Percentiles rank a stretch among this genome's conserved stretches.
phyloP scores from a whole-genome alignment of 2,113 vertebrate genomes.

The Xyliphius kryptos region DNA sequence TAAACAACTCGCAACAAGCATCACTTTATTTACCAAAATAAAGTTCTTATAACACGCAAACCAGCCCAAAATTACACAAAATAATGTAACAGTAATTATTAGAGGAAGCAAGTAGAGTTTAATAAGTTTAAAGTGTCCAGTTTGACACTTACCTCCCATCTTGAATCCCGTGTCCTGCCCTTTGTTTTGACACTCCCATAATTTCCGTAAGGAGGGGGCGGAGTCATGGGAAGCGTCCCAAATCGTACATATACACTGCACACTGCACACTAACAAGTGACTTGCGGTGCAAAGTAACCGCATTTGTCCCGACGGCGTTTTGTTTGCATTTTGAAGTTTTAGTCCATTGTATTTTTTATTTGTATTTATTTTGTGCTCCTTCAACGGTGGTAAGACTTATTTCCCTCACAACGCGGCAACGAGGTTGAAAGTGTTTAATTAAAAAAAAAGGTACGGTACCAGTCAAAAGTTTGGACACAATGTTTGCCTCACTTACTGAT shows the following conservation, averaged over 20 bases:
- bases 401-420: too few relatives aligned
- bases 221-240: not conserved
- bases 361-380: too few relatives aligned
- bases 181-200: constrained; percentile 32
- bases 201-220: not conserved
- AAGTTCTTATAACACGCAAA: not conserved
- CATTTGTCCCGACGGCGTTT: too few relatives aligned
- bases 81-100: not conserved
- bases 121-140: not conserved
- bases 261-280: not conserved
- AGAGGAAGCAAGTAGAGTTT: not conserved
- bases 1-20: not conserved
- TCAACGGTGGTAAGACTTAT: too few relatives aligned
- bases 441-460: too few relatives aligned
- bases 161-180: constrained; percentile 28
- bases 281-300: too few relatives aligned
- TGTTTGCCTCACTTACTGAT: too few relatives aligned
- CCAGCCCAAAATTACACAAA: not conserved
- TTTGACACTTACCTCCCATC: constrained; percentile 38
- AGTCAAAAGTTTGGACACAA: too few relatives aligned
- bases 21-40: not conserved
- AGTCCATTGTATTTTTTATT: too few relatives aligned
- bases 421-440: too few relatives aligned
- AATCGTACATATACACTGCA: not conserved
- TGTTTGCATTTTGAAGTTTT: too few relatives aligned